These are phyloP conservation scores for Meloidogyne exigua DNA, from an alignment of 1,140 invertebrate genomes.

Conservation along the genomic window DNA sequence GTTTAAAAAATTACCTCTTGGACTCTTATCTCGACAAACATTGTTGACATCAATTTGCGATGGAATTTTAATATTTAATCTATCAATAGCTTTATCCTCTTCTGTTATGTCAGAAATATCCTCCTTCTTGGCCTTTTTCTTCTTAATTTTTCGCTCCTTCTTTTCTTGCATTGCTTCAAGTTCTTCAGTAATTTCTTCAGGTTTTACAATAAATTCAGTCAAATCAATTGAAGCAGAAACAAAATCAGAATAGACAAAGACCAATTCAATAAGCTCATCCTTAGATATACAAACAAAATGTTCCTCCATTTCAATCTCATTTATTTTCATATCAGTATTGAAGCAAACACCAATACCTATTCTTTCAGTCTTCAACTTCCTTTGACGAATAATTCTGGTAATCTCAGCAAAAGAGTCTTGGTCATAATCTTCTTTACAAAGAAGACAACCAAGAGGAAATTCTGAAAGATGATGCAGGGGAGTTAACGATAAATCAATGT, in stretches of 20 bases:
- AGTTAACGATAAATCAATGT: neutral
- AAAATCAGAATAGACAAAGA: slow-evolving; percentile 15
- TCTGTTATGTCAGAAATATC: neutral
- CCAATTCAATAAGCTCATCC: slow-evolving; percentile 9
- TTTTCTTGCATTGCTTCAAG: neutral
- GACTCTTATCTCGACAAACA: slow-evolving; percentile 21
- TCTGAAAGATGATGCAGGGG: neutral
- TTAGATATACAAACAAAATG: neutral
- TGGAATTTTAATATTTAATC: slow-evolving; percentile 2
- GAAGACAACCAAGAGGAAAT: neutral
- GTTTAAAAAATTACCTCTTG: slow-evolving; percentile 16
- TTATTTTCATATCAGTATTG: slow-evolving; percentile 30
- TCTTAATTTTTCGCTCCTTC: slow-evolving; percentile 3
- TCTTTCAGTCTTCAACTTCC: slow-evolving; percentile 29
- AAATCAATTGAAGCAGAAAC: neutral
- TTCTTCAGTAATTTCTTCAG: neutral
- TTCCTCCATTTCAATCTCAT: slow-evolving; percentile 37
- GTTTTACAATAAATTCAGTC: neutral
- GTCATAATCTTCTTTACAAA: neutral
- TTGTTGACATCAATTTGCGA: slow-evolving; percentile 10
- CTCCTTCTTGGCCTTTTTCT: neutral
- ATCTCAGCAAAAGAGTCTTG: slow-evolving; percentile 14
- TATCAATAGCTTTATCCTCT: neutral
- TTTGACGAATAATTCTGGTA: neutral
- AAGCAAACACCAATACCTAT: slow-evolving; percentile 35